Base-by-base conservation (phyloP, 2,113 vertebrate species). In the Epinephelus cyanopodus region DNA sequence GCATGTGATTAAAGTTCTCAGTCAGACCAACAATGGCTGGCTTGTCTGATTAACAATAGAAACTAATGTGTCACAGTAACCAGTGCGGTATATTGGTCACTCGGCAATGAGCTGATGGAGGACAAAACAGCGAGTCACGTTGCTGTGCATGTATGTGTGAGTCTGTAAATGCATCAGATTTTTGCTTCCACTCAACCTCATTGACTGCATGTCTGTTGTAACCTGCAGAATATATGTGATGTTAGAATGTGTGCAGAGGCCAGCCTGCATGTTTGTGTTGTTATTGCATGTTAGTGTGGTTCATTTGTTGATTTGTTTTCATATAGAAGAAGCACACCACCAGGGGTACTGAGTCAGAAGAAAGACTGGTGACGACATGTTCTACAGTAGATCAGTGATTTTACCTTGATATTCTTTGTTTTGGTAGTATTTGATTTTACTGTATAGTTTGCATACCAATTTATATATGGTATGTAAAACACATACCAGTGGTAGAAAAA, bases 1-100 rank as follows among this genome's bases (percentile, higher is more conserved):
- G 57, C 65, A 52, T 68, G 58, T 58, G 57, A 52, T 60, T 27
- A 53, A 7, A 12, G 69, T 57, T 14, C 63, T 74, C n/a, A 21
- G 14, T 66, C 4, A 0, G 4, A 52, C 13, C 39, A 56, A 85
- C 83, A 82, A 82, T 37, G 57, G 48, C 61, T 0, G 33, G 45
- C 33, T 54, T 84, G 70, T 84, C 60, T 19, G 45, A 47, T 23
- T 25, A 83, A 61, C 81, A 62, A 78, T 53, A 72, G 54, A 23
- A 57, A 29, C 56, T 2, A 29, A 83, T 27, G 61, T 58, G 68
- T 45, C 33, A 33, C 13, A 23, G 63, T 45, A 53, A 25, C 33
- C 52, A 15, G 57, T 10, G 53, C 70, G 50, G 71, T 42, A 74
- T 70, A 33, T 81, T 33, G 65, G 52, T 52, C 56, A 42, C 56